Evolutionary conservation across 2,113 vertebrate species (phyloP).

Genomic region (Gymnocephalus cernua): DNA sequence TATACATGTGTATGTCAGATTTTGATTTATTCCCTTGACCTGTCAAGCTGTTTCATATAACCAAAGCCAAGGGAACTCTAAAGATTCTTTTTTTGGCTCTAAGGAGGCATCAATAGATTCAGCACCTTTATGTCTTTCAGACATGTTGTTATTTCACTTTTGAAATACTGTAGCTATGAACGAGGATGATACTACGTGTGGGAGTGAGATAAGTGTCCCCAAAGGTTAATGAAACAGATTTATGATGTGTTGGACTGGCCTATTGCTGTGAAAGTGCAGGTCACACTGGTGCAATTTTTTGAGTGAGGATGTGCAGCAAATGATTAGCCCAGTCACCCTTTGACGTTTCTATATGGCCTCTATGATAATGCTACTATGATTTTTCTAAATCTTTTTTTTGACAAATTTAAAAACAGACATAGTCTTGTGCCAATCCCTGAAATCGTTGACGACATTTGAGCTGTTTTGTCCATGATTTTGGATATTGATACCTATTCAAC

Average conservation of each 20-base stretch:
- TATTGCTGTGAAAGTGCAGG: conserved; percentile 23
- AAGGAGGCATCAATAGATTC: not conserved
- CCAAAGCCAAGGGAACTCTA: conserved; percentile 6
- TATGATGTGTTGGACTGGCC: conserved; percentile 4
- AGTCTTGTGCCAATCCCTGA: not conserved
- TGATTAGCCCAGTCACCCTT: not conserved
- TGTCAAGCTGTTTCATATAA: conserved; percentile 10
- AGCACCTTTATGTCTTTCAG: not conserved
- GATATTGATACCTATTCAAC: not conserved
- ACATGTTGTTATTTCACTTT: conserved; percentile 21
- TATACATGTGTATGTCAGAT: not conserved
- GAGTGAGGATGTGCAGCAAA: conserved; percentile 18
- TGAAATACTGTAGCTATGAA: conserved; percentile 2
- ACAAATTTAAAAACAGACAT: not conserved
- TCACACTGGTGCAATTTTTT: conserved; percentile 5
- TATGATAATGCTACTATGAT: not conserved
- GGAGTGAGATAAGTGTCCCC: conserved; percentile 34
- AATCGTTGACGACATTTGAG: not conserved
- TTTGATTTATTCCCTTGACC: not conserved
- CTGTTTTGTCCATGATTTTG: not conserved
- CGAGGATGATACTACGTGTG: not conserved
- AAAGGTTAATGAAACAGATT: conserved; percentile 49
- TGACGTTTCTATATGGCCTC: not conserved
- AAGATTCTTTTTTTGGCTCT: not conserved
- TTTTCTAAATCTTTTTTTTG: not conserved